These are phyloP conservation scores for Talpa occidentalis DNA, from an alignment of 2,113 vertebrate species.

Conservation along the genomic window DNA sequence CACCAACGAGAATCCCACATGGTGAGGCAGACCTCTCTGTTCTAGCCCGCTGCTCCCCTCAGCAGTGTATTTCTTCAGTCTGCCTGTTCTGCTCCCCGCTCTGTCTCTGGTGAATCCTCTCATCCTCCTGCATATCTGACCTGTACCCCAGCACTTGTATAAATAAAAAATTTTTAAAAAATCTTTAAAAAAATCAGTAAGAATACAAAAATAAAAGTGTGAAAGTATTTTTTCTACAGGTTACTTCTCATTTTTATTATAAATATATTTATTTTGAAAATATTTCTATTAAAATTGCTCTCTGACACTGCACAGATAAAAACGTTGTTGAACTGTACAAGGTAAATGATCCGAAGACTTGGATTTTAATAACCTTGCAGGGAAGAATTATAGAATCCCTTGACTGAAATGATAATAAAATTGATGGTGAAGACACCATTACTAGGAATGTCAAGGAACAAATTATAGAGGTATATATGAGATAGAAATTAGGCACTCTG, in stretches of 20 bases:
- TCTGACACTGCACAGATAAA: neutral
- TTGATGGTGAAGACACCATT: neutral
- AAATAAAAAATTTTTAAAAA: no score
- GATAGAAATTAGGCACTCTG: neutral
- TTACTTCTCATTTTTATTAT: neutral
- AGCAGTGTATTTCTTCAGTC: no score
- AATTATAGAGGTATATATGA: neutral
- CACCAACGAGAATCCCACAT: no score
- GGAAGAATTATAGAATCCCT: neutral
- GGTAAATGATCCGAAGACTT: neutral
- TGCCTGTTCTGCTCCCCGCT: no score
- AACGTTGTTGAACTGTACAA: neutral
- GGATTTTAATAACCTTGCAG: neutral
- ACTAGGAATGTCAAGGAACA: neutral
- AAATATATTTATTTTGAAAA: neutral
- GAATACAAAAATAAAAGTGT: neutral
- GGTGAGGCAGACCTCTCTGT: no score
- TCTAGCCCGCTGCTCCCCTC: no score
- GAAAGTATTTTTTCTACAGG: neutral
- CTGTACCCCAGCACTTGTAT: no score
- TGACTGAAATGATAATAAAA: neutral
- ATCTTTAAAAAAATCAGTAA: neutral
- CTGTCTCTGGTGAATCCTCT: no score
- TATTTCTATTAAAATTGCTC: neutral
- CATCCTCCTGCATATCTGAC: no score